Conservation (phyloP, 2,113 vertebrate genomes). For the Deroptyus accipitrinus region DNA sequence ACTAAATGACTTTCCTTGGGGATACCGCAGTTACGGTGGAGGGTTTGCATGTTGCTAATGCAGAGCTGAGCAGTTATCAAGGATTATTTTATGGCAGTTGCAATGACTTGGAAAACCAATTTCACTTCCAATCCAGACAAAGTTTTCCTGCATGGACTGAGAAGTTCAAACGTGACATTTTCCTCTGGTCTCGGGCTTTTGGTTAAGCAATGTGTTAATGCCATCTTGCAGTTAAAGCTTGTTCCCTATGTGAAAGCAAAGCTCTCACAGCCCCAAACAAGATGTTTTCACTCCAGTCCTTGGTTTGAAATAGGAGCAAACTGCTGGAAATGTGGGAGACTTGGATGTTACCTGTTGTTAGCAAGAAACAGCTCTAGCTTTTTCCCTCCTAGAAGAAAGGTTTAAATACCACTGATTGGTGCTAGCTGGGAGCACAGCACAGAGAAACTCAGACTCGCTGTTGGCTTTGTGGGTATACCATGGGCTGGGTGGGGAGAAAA, state of each 20-base stretch:
- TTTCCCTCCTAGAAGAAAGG: background rate
- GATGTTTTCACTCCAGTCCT: background rate
- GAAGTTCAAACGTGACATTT: fast-evolving
- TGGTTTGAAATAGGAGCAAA: background rate
- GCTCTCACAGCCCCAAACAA: background rate
- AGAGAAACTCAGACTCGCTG: fast-evolving
- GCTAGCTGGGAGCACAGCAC: background rate
- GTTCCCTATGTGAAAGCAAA: background rate
- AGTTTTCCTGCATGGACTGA: background rate
- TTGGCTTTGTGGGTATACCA: background rate
- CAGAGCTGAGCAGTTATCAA: fast-evolving
- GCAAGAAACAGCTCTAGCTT: background rate
- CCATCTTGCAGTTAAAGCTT: background rate
- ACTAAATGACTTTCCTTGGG: background rate
- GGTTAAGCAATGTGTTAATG: fast-evolving
- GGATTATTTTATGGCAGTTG: background rate
- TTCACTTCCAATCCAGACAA: background rate
- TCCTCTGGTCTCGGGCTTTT: background rate
- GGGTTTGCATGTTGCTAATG: fast-evolving
- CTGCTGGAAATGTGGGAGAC: background rate
- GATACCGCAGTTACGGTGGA: fast-evolving
- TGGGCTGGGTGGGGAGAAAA: background rate
- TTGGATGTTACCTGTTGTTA: background rate
- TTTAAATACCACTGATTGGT: fast-evolving
- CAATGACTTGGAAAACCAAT: background rate